Percentiles rank a stretch among this genome's conserved stretches.
Evolutionary conservation across 1,140 invertebrate genomes (phyloP).

Genomic region (Pseudomyrmex concolor): DNA sequence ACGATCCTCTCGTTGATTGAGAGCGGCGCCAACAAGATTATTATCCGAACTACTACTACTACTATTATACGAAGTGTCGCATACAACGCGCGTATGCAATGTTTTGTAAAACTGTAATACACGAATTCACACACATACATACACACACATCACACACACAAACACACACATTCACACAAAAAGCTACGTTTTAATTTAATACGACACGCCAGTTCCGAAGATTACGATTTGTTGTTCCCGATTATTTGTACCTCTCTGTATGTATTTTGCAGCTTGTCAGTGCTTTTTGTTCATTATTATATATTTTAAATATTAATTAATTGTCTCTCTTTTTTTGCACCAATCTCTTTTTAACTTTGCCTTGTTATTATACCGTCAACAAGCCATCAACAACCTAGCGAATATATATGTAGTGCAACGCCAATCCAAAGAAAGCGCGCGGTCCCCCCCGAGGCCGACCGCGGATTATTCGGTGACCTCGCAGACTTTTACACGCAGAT

Average conservation of each 20-base stretch:
- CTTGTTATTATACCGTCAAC: no score
- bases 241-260: slow-evolving; percentile 75
- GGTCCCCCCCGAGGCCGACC: slow-evolving; percentile 38
- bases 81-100: slow-evolving; percentile 48
- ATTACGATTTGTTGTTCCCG: slow-evolving; percentile 64
- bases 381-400: no score
- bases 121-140: neutral
- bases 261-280: slow-evolving; percentile 74
- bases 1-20: slow-evolving; percentile 73
- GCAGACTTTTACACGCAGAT: slow-evolving; percentile 50
- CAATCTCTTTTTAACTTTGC: slow-evolving; percentile 43
- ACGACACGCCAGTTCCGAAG: slow-evolving; percentile 51
- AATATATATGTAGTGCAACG: slow-evolving; percentile 27
- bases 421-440: slow-evolving; percentile 54
- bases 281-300: slow-evolving; percentile 72
- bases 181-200: slow-evolving; percentile 55
- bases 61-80: slow-evolving; percentile 8
- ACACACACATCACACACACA: slow-evolving; percentile 25
- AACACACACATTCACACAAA: slow-evolving; percentile 14
- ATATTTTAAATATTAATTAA: slow-evolving; percentile 57
- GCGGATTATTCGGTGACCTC: slow-evolving; percentile 60
- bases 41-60: slow-evolving; percentile 47
- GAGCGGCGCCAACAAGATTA: slow-evolving; percentile 63
- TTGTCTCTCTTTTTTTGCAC: slow-evolving; percentile 59
- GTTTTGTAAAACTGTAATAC: slow-evolving; percentile 47